A percentile compares a stretch with the other conserved stretches of the same genome.
Conservation (phyloP, 2,888 invertebrate genomes). For the Noctua comes region DNA sequence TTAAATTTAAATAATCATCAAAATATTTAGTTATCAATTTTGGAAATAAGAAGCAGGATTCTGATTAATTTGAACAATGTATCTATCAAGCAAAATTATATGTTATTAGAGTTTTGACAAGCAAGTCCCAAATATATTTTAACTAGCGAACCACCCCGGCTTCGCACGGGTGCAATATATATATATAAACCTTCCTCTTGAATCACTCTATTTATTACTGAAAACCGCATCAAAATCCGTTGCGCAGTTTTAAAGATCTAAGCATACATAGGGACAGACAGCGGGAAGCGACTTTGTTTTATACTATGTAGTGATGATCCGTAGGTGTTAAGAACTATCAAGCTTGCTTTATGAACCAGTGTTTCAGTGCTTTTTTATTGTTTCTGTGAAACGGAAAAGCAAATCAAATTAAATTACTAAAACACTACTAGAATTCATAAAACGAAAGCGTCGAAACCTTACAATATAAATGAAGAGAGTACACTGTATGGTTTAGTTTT, state of each 20-base stretch:
- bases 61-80: background rate
- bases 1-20: background rate
- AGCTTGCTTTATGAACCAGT: background rate
- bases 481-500: conserved; percentile 12
- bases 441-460: conserved; percentile 19
- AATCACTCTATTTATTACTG: too few relatives aligned
- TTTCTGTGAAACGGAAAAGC: conserved; percentile 2
- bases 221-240: too few relatives aligned
- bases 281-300: too few relatives aligned
- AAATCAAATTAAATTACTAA: conserved; percentile 37
- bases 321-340: background rate
- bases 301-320: too few relatives aligned
- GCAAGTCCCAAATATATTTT: background rate
- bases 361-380: conserved; percentile 4
- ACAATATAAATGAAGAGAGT: conserved; percentile 45
- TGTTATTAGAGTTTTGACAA: background rate
- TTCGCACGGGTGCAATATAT: too few relatives aligned
- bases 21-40: background rate
- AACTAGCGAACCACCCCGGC: too few relatives aligned
- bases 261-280: too few relatives aligned
- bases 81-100: background rate
- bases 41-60: background rate
- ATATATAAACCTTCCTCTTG: too few relatives aligned
- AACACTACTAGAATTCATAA: conserved; percentile 31
- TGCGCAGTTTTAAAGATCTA: too few relatives aligned